These are phyloP conservation scores for Phaonia tiefii DNA, from an alignment of 2,888 invertebrate genomes.

Conservation along the genomic window DNA sequence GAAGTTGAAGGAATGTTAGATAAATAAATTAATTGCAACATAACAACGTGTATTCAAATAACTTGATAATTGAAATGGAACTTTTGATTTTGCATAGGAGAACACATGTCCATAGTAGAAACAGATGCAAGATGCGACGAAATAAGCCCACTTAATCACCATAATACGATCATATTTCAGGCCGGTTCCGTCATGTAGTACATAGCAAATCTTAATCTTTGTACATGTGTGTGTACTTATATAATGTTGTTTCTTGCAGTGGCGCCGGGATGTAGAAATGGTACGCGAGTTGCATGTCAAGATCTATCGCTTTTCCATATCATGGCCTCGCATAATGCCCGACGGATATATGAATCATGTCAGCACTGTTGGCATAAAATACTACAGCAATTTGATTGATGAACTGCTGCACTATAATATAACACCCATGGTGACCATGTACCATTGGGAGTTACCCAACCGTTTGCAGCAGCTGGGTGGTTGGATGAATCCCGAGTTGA, in stretches of 20 bases:
- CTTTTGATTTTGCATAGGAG: too few species aligned
- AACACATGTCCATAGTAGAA: too few species aligned
- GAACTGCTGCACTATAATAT: slow-evolving; percentile 85
- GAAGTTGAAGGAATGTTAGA: slow-evolving; percentile 13
- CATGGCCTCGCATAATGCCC: slow-evolving; percentile 89
- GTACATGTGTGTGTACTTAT: neutral
- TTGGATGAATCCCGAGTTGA: slow-evolving; percentile 85
- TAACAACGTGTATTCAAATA: slow-evolving; percentile 17
- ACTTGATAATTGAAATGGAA: neutral
- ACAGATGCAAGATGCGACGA: too few species aligned
- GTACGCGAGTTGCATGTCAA: slow-evolving; percentile 84
- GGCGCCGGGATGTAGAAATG: slow-evolving; percentile 84
- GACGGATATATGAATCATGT: slow-evolving; percentile 85
- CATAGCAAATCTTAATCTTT: too few species aligned
- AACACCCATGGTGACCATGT: slow-evolving; percentile 86
- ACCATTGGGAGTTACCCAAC: slow-evolving; percentile 88
- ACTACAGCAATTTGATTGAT: slow-evolving; percentile 89
- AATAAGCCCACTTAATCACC: too few species aligned
- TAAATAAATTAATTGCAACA: slow-evolving; percentile 4
- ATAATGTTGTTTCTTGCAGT: slow-evolving; percentile 71
- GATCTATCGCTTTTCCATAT: slow-evolving; percentile 87
- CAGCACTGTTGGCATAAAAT: slow-evolving; percentile 86
- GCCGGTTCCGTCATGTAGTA: too few species aligned
- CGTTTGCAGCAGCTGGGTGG: slow-evolving; percentile 85
- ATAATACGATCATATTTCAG: too few species aligned